Evolutionary conservation across 2,797 vertebrate species (phyloP).

Genomic region (Typhlichthys eigenmanni): DNA sequence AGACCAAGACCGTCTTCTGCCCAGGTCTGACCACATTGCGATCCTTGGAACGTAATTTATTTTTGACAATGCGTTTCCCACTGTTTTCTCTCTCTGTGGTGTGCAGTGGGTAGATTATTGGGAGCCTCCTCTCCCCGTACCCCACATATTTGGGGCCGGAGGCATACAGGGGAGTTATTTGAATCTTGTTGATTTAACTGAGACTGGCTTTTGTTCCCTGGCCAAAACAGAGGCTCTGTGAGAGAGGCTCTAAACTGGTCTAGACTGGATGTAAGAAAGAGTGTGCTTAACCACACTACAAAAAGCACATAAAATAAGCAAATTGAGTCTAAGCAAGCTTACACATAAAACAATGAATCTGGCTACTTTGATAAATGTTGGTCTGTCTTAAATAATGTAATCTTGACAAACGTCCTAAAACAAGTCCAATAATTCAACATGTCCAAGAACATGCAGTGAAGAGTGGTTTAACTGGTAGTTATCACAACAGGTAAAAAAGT

Average conservation of each 20-base stretch:
- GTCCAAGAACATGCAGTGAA: too few species aligned
- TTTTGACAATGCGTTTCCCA: background rate
- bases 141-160: constrained; percentile 6
- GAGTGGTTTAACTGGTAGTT: too few species aligned
- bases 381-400: too few species aligned
- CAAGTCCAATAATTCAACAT: too few species aligned
- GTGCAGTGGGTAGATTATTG: background rate
- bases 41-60: background rate
- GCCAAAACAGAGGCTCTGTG: constrained; percentile 16
- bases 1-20: constrained; percentile 5
- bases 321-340: background rate
- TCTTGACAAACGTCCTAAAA: too few species aligned
- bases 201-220: constrained; percentile 16
- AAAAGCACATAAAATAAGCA: constrained; percentile 1
- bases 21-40: constrained; percentile 3
- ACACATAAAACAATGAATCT: constrained; percentile 16
- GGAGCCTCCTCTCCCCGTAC: too few species aligned
- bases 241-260: constrained; percentile 15
- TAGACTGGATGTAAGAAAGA: constrained; percentile 16
- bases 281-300: constrained; percentile 7
- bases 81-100: background rate
- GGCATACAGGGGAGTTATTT: constrained; percentile 3
- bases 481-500: too few species aligned
- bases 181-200: constrained; percentile 24
- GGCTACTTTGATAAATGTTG: too few species aligned